phyloP scores from a whole-genome alignment of 2,888 invertebrate species.

The Desoria tigrina region DNA sequence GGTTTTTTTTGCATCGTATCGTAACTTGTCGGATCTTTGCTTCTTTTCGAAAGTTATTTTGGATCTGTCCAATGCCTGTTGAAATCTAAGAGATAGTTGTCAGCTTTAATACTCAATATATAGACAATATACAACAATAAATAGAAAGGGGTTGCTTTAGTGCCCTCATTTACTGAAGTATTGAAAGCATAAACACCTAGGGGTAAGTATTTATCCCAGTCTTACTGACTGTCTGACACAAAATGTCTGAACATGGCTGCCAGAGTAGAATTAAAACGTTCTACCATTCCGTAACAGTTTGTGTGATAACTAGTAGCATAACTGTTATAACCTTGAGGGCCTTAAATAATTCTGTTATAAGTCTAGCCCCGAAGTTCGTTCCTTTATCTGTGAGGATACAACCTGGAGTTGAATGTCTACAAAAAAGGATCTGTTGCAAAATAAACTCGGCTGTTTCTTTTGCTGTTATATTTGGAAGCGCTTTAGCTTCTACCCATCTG shows the following conservation, averaged over 20 bases:
- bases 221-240: slow-evolving; percentile 39
- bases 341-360: slow-evolving; percentile 17
- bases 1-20: background rate
- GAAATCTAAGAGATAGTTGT: background rate
- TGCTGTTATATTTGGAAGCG: slow-evolving; percentile 52
- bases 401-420: slow-evolving; percentile 45
- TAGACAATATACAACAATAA: background rate
- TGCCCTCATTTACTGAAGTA: slow-evolving; percentile 17
- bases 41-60: background rate
- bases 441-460: too few species aligned
- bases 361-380: slow-evolving; percentile 27
- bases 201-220: slow-evolving; percentile 53
- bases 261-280: slow-evolving; percentile 52
- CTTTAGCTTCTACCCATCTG: slow-evolving; percentile 44
- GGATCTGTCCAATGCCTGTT: background rate
- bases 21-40: background rate
- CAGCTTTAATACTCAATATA: background rate
- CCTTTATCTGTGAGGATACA: slow-evolving; percentile 53
- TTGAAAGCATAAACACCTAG: slow-evolving; percentile 50
- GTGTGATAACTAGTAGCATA: slow-evolving; percentile 41
- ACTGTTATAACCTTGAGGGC: slow-evolving; percentile 23
- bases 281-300: slow-evolving; percentile 51
- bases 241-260: slow-evolving; percentile 45
- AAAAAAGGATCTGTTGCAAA: slow-evolving; percentile 38
- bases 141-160: slow-evolving; percentile 17